These are phyloP conservation scores for Papilio dardanus DNA, from an alignment of 1,140 invertebrate species.

Conservation along the genomic window DNA sequence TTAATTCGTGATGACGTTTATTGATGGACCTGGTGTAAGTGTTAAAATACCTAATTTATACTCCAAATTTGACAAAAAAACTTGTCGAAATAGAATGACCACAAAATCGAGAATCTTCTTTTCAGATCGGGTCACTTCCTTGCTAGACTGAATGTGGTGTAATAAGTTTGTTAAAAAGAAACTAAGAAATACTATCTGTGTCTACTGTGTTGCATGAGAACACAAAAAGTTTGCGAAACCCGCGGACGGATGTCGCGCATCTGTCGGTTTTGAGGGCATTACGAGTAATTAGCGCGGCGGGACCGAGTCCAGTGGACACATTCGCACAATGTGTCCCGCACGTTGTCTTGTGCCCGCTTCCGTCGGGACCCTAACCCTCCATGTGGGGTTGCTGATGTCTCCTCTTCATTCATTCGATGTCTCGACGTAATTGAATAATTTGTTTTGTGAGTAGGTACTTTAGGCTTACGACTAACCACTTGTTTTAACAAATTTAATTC, in stretches of 20 bases:
- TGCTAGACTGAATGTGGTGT: background rate
- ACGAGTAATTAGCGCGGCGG: conserved; percentile 73
- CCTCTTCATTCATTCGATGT: conserved; percentile 33
- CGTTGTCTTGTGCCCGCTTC: conserved; percentile 55
- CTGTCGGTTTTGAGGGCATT: conserved; percentile 75
- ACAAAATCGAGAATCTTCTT: too few species aligned
- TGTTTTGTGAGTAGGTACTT: conserved; percentile 17
- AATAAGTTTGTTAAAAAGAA: background rate
- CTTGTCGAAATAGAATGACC: too few species aligned
- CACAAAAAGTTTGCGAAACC: conserved; percentile 51
- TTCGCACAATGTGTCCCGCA: conserved; percentile 77
- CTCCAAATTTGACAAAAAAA: too few species aligned
- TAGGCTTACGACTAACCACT: conserved; percentile 12
- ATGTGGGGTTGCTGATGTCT: conserved; percentile 34
- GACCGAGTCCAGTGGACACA: conserved; percentile 44
- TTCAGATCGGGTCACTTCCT: background rate
- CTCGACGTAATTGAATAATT: conserved; percentile 45
- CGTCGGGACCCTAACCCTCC: conserved; percentile 42
- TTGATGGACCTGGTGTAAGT: background rate
- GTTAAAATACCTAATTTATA: too few species aligned
- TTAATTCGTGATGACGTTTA: background rate
- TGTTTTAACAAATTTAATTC: conserved; percentile 2
- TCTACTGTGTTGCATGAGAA: conserved; percentile 40
- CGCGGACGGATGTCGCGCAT: conserved; percentile 77
- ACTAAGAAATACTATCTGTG: background rate